Evolutionary conservation across 2,113 vertebrate genomes (phyloP), one percentile per base, ranked within the genome.

Genomic region (Rhinolophus sinicus): DNA sequence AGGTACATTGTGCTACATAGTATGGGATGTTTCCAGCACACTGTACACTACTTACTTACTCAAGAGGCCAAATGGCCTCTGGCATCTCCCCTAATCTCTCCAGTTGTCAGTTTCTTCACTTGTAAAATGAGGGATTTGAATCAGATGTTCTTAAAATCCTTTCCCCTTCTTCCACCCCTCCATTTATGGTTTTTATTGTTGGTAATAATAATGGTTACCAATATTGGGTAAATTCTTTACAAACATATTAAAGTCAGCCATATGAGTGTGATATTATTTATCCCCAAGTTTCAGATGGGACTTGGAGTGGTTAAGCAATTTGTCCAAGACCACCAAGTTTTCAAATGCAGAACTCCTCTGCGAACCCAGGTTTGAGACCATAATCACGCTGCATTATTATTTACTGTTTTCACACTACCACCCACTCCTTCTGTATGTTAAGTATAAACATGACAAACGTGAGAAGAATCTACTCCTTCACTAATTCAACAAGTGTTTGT

Each of bases 21-120:
- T 50, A 9, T 0, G 0, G 40, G 19, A 13, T 47, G 30, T 18
- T 77, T 30, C 21, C 0, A 4, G 44, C 22, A 10, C 0, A 12
- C 8, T 4, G 28, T 1, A 8, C 24, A 50, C 47, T 50, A 50
- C 47, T 50, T 28, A 14, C 67, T 30, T 80, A 76, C 21, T 88
- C 11, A 24, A 21, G 38, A 52, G 54, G 33, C 70, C 58, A 56
- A 2, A 24, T 33, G 15, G 8, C 38, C 8, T 64, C 60, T 77
- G 56, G 6, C n/a, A 5, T 52, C 38, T 88, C n/a, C 26, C 12
- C 9, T 8, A 2, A 60, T 11, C 3, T 30, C 65, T 58, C 14
- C 18, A 28, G 15, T 14, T 81, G 10, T 84, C 64, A 62, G 14
- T 33, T 52, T 70, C 65, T 52, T 94, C 16, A 44, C 90, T 24